Evolutionary conservation across 2,797 vertebrate genomes (phyloP), one percentile per base, ranked within the genome.

Genomic region (Vipera latastei): DNA sequence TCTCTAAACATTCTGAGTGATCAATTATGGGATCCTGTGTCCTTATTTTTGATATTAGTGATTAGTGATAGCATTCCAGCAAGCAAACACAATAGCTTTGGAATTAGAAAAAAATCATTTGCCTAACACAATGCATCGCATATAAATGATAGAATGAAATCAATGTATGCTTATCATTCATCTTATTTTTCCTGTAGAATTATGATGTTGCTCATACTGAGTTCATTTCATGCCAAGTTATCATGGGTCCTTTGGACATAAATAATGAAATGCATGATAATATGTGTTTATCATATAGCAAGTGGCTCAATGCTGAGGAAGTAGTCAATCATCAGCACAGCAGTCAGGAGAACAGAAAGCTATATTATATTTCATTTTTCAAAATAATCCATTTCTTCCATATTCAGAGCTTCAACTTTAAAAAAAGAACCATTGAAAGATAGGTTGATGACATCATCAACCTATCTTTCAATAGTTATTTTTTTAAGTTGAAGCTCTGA

Each of bases 91-190:
- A 16, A 94, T 89, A 88, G 57, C 69, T 95, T 93, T 90, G 95
- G 57, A 90, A 94, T 86, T 94, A 91, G 90, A 87, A 95, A 91
- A 94, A 69, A 3, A 93, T 90, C 0, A 57, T 92, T 96, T 93
- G 92, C 87, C 63, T 86, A 51, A 59, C 16, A 95, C 94, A 95
- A 95, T 92, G 83, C 6, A 93, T 63, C 0, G 0, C 0, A 91
- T 26, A 90, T 94, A 14, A 95, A 95, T 93, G 93, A 92, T 59
- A 44, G 86, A 92, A 69, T 94, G 4, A 94, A 94, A 94, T 92
- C 92, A 94, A 93, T 44, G 38, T 18, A 7, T 2, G 25, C 4
- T 87, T 44, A 91, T 63, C 92, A 51, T 59, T 92, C 94, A 89
- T 90, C 32, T 83, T 94, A 87, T 86, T 25, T 44, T 59, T 25